Evolutionary conservation across 2,113 vertebrate genomes (phyloP), one percentile per base, ranked within the genome.

Genomic region (Acanthochromis polyacanthus): DNA sequence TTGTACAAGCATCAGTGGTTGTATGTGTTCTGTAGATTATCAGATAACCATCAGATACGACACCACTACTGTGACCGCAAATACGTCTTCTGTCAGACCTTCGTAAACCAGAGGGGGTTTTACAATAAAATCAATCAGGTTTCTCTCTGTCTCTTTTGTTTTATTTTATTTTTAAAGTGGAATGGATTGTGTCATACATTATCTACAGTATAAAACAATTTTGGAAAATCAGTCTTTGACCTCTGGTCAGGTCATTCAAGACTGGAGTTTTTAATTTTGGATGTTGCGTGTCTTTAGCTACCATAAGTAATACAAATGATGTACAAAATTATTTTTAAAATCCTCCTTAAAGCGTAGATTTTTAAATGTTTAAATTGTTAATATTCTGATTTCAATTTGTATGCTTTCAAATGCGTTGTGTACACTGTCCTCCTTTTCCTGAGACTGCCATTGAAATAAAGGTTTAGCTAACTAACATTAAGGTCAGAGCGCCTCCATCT

Each of bases 401-500:
- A 43, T 43, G 14, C 40, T 43, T 43, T 43, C 11, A 43, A 43
- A 43, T 15, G 3, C 2, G 1, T 14, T 14, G 15, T n/a, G 19
- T 10, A 51, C 48, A 51, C 17, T n/a, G 17, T 22, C 46, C 20
- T 40, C 5, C 25, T 74, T 32, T 75, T 46, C 25, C 4, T 45
- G 32, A 76, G 38, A 36, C 46, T 55, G 71, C 60, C 51, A 50
- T 61, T 79, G 55, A 83, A 72, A 80, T 61, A 55, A 63, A 74
- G 64, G 73, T 80, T 73, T 64, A 66, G 82, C 19, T 62, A 59
- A 85, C 58, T 32, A 60, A 78, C 75, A 51, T 17, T 40, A 53
- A 88, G 88, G 87, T 91, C 89, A 89, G 72, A 80, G 61, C 75
- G 70, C 78, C 63, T 67, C 51, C 51, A 32, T 81, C 52, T 62